Evolutionary conservation across 2,797 vertebrate species (phyloP), one percentile per base, ranked within the genome.

Genomic region (Mormyrops boulengeri): DNA sequence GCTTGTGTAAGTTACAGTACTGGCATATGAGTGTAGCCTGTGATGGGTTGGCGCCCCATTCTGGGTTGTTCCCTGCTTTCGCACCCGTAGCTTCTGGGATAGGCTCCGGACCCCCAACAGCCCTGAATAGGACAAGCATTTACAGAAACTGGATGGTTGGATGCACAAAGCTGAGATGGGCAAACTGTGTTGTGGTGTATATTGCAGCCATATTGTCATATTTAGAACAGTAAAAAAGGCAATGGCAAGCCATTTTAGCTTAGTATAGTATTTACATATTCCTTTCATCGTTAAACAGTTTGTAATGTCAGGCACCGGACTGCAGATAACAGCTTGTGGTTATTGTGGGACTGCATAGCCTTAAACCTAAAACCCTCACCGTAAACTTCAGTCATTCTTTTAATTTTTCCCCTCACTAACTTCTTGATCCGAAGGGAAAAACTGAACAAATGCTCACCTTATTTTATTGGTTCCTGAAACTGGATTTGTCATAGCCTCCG

Each of bases 381-480:
- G 49, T 49, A 85, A 52, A 87, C 84, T 52, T 55, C 60, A 86
- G n/a, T 69, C 12, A 85, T 85, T 66, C 82, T 89, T 89, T 73
- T 52, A 50, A 38, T 89, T 86, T 89, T 69, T 44, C 11, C 55
- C 57, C n/a, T 66, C 22, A 49, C 22, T 69, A 66, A 87, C 89
- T 62, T 50, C 62, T 86, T 49, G 53, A 52, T 47, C 89, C 49
- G 19, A 87, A 50, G 62, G 84, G 57, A 38, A 87, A 30, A 89
- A 73, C 47, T 49, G 66, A 86, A 89, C 73, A 66, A 86, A 89
- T 87, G 84, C 11, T 41, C 82, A 89, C 44, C 62, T 60, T 53
- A 89, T 87, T 89, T 47, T 62, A 60, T 34, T 87, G 84, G 57
- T 55, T 53, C 60, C 47, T 44, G 86, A 73, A 89, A 87, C 41